Evolutionary conservation across 1,140 invertebrate species (phyloP).

Genomic region (Meloidogyne floridensis): DNA sequence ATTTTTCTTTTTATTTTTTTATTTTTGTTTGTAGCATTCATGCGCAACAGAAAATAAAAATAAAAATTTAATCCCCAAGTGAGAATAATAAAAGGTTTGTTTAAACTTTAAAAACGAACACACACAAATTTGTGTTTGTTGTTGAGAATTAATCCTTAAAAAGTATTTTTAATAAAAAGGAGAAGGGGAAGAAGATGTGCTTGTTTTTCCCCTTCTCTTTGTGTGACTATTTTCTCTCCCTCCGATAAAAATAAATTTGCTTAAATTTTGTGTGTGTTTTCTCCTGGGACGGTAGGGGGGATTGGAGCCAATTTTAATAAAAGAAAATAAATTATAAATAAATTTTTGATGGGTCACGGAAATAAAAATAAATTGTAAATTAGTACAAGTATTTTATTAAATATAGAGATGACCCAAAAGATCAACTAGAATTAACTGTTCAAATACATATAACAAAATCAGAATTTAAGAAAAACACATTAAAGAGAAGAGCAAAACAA

Average conservation of each 20-base stretch:
- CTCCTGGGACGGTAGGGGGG: not conserved
- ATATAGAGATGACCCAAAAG: not conserved
- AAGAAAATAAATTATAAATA: not conserved
- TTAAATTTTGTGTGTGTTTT: slow-evolving; percentile 6
- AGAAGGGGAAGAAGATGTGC: not conserved
- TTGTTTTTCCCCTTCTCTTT: too few relatives aligned
- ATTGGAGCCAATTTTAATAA: slow-evolving; percentile 1
- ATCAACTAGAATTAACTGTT: not conserved
- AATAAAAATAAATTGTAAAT: not conserved
- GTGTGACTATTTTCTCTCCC: too few relatives aligned
- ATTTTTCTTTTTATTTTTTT: not conserved
- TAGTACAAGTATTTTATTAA: slow-evolving; percentile 9
- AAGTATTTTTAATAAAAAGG: not conserved
- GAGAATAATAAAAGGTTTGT: not conserved
- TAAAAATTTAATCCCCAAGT: not conserved
- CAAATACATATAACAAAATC: not conserved
- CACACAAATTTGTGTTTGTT: not conserved
- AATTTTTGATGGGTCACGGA: not conserved
- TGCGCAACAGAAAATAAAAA: slow-evolving; percentile 6
- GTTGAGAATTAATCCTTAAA: not conserved
- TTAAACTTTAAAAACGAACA: slow-evolving; percentile 7
- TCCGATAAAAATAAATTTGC: not conserved
- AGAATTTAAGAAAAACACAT: not conserved
- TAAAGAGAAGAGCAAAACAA: too few relatives aligned
- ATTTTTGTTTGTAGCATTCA: slow-evolving; percentile 7